Percentiles rank a stretch among this genome's conserved stretches.
phyloP scores from a whole-genome alignment of 2,113 vertebrate genomes.

The Thalassoma bifasciatum region DNA sequence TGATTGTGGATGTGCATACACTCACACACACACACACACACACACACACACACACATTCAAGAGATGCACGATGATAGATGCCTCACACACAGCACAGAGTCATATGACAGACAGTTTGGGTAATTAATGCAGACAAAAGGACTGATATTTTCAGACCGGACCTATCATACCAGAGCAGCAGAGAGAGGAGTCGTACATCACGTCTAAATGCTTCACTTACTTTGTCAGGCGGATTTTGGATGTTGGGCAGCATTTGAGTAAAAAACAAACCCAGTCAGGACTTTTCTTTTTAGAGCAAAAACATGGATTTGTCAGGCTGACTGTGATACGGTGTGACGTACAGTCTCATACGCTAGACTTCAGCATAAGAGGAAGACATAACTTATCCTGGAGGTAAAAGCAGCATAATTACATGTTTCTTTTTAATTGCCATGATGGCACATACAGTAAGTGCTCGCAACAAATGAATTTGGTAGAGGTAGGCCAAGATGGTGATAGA shows the following conservation, averaged over 20 bases:
- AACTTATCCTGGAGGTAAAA: not conserved
- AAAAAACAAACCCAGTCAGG: conserved; percentile 3
- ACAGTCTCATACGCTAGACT: not conserved
- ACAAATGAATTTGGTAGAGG: too few species aligned
- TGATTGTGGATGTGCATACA: conserved; percentile 3
- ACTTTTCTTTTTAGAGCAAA: not conserved
- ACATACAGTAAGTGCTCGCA: too few species aligned
- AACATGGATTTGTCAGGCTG: conserved; percentile 1
- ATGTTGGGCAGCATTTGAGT: conserved; percentile 3
- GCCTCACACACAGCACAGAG: conserved; percentile 6
- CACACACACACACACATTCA: conserved; percentile 16
- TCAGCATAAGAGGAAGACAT: not conserved
- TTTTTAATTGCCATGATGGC: not conserved
- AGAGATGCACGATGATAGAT: conserved; percentile 24
- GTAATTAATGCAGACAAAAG: conserved; percentile 61
- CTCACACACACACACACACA: conserved; percentile 21
- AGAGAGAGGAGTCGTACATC: conserved; percentile 48
- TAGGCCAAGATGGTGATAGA: too few species aligned
- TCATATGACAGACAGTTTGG: conserved; percentile 21
- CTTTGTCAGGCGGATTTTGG: conserved; percentile 32
- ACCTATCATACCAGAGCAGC: conserved; percentile 36
- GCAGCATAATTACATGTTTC: not conserved
- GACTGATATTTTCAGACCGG: conserved; percentile 46
- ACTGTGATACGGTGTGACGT: not conserved
- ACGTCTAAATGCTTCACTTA: conserved; percentile 33